These are phyloP conservation scores for Apteryx mantelli DNA, from an alignment of 2,113 vertebrate species.

Conservation along the genomic window DNA sequence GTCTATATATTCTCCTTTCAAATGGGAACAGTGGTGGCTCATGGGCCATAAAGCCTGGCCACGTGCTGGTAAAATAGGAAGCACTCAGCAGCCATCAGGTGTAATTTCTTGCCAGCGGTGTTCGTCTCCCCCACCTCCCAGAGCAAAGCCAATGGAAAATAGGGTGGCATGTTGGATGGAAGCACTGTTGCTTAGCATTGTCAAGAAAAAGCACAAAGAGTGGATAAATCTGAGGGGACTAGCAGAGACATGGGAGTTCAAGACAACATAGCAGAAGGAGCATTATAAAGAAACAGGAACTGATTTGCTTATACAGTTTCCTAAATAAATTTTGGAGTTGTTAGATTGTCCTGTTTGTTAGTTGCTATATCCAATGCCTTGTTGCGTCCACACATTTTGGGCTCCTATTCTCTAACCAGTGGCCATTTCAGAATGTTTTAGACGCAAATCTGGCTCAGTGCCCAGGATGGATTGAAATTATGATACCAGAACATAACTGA, in stretches of 20 bases:
- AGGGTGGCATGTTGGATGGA: neutral
- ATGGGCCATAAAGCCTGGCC: neutral
- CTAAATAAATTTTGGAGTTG: neutral
- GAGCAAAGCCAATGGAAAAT: neutral
- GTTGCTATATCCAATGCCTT: neutral
- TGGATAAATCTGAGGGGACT: neutral
- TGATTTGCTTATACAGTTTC: neutral
- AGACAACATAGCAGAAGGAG: neutral
- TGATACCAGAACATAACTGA: neutral
- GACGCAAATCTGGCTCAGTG: neutral
- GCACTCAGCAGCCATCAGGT: neutral
- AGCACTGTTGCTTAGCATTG: neutral
- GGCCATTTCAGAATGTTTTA: neutral
- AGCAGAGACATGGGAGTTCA: neutral
- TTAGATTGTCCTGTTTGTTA: neutral
- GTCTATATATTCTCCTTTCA: neutral
- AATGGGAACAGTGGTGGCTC: neutral
- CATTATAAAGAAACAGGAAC: neutral
- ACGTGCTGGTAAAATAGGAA: accelerated
- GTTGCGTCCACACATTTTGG: neutral
- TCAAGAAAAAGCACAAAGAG: neutral
- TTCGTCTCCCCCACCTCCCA: neutral
- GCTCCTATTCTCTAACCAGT: neutral
- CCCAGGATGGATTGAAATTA: neutral
- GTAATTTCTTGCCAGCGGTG: neutral